These are phyloP conservation scores for Spodoptera frugiperda DNA, from an alignment of 1,140 invertebrate species.

Conservation along the genomic window DNA sequence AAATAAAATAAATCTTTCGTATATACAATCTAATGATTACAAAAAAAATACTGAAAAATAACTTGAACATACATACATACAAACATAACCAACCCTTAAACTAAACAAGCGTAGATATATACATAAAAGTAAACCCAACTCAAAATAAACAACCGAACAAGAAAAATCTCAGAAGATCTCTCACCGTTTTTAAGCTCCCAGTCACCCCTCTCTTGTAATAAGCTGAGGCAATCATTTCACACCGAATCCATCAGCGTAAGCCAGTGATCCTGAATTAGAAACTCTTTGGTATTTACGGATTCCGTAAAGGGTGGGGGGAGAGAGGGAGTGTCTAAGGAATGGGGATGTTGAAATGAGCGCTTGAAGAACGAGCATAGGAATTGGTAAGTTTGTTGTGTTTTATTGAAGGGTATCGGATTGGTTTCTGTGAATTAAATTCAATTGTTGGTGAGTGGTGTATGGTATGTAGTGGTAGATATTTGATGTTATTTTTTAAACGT, in stretches of 20 bases:
- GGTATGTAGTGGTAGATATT: too few relatives aligned
- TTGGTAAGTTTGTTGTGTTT: constrained; percentile 11
- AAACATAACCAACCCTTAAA: not conserved
- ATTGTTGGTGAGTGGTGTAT: too few relatives aligned
- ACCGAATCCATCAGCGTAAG: constrained; percentile 34
- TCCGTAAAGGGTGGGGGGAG: not conserved
- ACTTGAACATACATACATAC: too few relatives aligned
- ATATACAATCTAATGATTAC: too few relatives aligned
- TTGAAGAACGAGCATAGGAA: constrained; percentile 5
- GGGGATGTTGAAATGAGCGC: constrained; percentile 3
- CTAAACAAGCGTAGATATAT: not conserved
- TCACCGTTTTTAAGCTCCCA: not conserved
- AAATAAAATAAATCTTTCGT: too few relatives aligned
- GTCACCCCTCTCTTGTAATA: not conserved
- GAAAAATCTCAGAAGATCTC: not conserved
- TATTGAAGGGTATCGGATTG: not conserved
- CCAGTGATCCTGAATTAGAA: constrained; percentile 34
- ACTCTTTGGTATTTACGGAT: constrained; percentile 30
- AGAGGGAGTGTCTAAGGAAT: not conserved
- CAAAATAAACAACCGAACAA: not conserved
- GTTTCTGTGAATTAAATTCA: not conserved
- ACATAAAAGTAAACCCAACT: not conserved
- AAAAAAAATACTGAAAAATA: too few relatives aligned
- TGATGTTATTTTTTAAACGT: too few relatives aligned
- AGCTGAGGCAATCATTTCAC: constrained; percentile 28